phyloP scores from a whole-genome alignment of 2,797 vertebrate genomes.

The Periophthalmus magnuspinnatus region DNA sequence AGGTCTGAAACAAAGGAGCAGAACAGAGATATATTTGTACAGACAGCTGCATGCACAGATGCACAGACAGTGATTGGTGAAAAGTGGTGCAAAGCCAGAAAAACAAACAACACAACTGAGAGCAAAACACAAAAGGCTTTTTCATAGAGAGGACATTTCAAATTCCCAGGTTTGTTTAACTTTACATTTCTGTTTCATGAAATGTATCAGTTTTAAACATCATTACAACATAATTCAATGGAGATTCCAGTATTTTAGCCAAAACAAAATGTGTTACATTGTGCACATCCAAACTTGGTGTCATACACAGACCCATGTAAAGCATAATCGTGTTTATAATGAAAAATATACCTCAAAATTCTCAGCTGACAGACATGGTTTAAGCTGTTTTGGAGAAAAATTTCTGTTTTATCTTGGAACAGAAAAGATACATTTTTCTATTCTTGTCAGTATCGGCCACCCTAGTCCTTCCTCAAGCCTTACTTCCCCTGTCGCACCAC shows the following conservation, averaged over 20 bases:
- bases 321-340: no score
- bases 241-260: no score
- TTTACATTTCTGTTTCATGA: neutral
- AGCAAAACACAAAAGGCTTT: slow-evolving; percentile 16
- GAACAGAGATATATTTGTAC: slow-evolving; percentile 20
- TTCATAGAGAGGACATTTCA: neutral
- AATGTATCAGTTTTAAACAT: neutral
- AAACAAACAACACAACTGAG: slow-evolving; percentile 5
- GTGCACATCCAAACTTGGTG: no score
- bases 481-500: slow-evolving; percentile 22
- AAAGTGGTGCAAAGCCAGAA: slow-evolving; percentile 17
- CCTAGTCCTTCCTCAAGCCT: neutral
- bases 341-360: no score
- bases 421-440: no score
- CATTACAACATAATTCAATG: no score
- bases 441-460: no score
- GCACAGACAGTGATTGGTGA: slow-evolving; percentile 25
- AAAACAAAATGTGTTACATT: no score
- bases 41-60: slow-evolving; percentile 21
- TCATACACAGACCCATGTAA: no score
- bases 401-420: no score
- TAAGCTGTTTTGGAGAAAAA: no score
- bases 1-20: slow-evolving; percentile 16
- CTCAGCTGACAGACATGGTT: no score
- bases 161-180: neutral